phyloP scores from a whole-genome alignment of 2,797 vertebrate genomes.

The Spea hammondii region DNA sequence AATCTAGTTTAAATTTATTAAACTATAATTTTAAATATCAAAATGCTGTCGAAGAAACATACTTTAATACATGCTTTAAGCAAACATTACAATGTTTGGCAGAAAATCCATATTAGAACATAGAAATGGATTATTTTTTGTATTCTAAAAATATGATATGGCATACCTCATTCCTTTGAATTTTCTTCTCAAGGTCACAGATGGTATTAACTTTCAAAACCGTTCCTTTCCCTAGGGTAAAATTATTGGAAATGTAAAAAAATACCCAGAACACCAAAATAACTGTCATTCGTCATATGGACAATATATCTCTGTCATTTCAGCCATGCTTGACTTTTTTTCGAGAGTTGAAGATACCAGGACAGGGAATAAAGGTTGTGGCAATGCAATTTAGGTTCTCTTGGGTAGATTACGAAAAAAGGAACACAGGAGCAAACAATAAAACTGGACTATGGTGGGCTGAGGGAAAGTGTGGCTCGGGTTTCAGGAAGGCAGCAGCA shows the following conservation, averaged over 20 bases:
- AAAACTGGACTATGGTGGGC: conserved; percentile 48
- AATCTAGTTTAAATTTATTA: no score
- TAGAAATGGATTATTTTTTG: background rate
- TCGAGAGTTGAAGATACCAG: conserved; percentile 25
- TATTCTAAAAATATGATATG: background rate
- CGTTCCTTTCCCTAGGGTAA: conserved; percentile 28
- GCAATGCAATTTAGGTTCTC: conserved; percentile 16
- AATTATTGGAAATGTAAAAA: conserved; percentile 36
- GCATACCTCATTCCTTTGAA: conserved; percentile 47
- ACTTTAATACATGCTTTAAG: background rate
- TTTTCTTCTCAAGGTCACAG: conserved; percentile 17
- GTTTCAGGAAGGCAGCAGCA: conserved; percentile 61
- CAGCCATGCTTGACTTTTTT: conserved; percentile 4
- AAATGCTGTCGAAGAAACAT: no score
- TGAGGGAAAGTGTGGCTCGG: conserved; percentile 61
- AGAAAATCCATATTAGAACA: background rate
- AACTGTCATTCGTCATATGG: conserved; percentile 33
- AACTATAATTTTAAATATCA: no score
- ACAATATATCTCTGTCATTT: conserved; percentile 36
- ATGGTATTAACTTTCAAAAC: conserved; percentile 37
- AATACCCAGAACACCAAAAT: conserved; percentile 18
- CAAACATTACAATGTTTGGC: background rate
- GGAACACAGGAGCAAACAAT: conserved; percentile 4
- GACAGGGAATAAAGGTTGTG: background rate
- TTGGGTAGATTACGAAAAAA: conserved; percentile 36